A percentile compares a stretch with the other conserved stretches of the same genome.
Conservation (phyloP, 1,140 invertebrate species). For the Caenorhabditis latens region DNA sequence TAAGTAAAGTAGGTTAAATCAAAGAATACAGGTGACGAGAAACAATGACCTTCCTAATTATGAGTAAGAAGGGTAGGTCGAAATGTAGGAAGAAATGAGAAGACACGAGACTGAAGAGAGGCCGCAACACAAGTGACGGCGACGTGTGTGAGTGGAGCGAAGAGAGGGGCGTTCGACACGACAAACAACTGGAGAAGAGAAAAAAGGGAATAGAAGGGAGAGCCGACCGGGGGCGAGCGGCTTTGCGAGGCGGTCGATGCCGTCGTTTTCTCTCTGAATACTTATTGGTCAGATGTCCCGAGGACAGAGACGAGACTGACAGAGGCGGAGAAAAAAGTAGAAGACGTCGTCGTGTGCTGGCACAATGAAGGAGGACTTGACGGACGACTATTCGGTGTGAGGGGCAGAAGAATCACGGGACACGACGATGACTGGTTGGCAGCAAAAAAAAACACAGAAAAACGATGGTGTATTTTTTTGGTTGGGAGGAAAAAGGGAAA, state of each 20-base stretch:
- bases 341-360: background rate
- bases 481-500: background rate
- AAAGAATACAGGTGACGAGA: background rate
- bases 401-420: slow-evolving; percentile 18
- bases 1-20: background rate
- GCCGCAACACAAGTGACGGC: slow-evolving; percentile 16
- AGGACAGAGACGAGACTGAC: slow-evolving; percentile 28
- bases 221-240: slow-evolving; percentile 13
- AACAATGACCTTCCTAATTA: slow-evolving; percentile 29
- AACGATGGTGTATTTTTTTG: background rate
- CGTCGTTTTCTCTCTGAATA: slow-evolving; percentile 45
- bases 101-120: slow-evolving; percentile 19
- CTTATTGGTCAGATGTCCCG: slow-evolving; percentile 46
- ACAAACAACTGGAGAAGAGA: slow-evolving; percentile 50
- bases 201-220: background rate
- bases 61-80: background rate
- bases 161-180: slow-evolving; percentile 29
- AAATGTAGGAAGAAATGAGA: background rate
- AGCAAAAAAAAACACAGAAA: slow-evolving; percentile 21
- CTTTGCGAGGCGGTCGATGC: background rate
- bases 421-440: slow-evolving; percentile 3
- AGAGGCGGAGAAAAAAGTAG: background rate
- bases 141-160: slow-evolving; percentile 16
- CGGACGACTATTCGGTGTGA: slow-evolving; percentile 45
- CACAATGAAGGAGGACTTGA: slow-evolving; percentile 52